A percentile compares a stretch with the other conserved stretches of the same genome.
These are phyloP conservation scores for Chiroxiphia lanceolata DNA, from an alignment of 2,797 vertebrate genomes.

Conservation along the genomic window DNA sequence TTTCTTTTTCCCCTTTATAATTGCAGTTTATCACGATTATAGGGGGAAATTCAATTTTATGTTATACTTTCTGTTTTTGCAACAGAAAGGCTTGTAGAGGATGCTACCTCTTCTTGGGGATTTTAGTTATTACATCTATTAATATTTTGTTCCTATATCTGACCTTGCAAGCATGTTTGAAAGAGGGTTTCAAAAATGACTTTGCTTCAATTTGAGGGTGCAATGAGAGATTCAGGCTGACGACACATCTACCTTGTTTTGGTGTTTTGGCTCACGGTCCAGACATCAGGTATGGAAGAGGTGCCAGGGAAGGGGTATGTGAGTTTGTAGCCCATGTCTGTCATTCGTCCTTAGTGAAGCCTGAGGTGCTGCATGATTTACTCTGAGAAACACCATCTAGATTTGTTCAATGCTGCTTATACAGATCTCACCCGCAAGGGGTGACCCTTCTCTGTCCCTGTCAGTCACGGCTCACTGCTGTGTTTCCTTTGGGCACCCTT, in stretches of 20 bases:
- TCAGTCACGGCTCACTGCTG: neutral
- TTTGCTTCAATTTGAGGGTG: neutral
- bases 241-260: neutral
- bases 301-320: neutral
- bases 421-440: neutral
- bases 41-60: slow-evolving; percentile 22
- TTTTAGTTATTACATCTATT: neutral
- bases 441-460: neutral
- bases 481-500: neutral
- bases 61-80: neutral
- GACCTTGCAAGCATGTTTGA: neutral
- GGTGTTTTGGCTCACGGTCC: neutral
- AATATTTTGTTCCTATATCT: neutral
- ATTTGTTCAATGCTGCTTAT: neutral
- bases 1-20: slow-evolving; percentile 20
- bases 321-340: neutral
- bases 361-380: neutral
- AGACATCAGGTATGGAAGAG: neutral
- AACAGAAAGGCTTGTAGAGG: neutral
- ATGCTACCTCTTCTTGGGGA: slow-evolving; percentile 6
- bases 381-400: neutral
- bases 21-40: neutral
- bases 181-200: neutral
- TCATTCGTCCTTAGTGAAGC: neutral
- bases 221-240: neutral